A percentile compares a stretch with the other conserved stretches of the same genome.
Evolutionary conservation across 2,797 vertebrate species (phyloP).

Genomic region (Propithecus perrieri): DNA sequence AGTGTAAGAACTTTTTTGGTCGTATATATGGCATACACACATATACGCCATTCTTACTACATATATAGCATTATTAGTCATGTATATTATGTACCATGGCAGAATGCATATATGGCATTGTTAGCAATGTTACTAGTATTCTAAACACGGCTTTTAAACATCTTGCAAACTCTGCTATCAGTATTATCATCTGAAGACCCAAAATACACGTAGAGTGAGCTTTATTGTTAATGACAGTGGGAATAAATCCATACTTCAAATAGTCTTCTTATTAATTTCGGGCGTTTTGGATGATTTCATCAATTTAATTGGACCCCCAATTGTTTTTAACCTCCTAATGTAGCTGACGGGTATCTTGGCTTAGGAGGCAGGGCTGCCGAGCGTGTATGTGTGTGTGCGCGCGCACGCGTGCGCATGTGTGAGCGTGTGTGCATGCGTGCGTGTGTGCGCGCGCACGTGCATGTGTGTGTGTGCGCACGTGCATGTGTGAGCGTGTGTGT

Average conservation of each 20-base stretch:
- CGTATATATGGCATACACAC: rapidly evolving
- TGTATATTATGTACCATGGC: too few species aligned
- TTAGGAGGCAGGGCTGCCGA: rapidly evolving
- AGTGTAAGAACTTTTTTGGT: neutral
- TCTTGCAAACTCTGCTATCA: rapidly evolving
- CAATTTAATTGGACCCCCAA: neutral
- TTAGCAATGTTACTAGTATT: neutral
- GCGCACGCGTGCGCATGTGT: too few species aligned
- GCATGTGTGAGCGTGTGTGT: too few species aligned
- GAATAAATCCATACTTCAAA: rapidly evolving
- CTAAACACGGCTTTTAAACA: neutral
- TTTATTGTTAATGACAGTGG: rapidly evolving
- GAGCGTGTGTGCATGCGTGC: too few species aligned
- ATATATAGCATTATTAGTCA: rapidly evolving
- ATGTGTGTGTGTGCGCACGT: too few species aligned
- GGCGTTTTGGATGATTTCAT: neutral
- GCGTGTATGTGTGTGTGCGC: too few species aligned
- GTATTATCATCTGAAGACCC: rapidly evolving
- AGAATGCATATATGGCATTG: rapidly evolving
- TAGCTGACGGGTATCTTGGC: neutral
- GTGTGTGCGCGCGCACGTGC: too few species aligned
- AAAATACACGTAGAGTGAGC: rapidly evolving
- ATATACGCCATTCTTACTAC: too few species aligned
- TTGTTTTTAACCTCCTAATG: neutral
- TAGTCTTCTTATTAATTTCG: neutral